Evolutionary conservation across 2,888 invertebrate species (phyloP).

Genomic region (Boloria euphrosyne): DNA sequence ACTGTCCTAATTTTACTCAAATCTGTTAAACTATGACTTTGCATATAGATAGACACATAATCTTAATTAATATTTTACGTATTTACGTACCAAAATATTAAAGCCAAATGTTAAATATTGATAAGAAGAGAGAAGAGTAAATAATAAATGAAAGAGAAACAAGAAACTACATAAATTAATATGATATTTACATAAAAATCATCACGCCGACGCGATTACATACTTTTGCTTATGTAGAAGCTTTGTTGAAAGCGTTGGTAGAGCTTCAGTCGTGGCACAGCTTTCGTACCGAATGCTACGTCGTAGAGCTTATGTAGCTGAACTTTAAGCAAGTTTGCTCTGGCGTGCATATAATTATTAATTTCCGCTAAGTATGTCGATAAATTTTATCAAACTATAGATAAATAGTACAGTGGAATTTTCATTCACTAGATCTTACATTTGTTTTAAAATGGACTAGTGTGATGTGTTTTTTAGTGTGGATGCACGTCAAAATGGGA

Average conservation of each 20-base stretch:
- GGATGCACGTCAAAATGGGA: slow-evolving; percentile 2
- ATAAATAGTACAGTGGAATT: neutral
- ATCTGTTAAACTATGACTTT: too few species aligned
- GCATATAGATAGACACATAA: too few species aligned
- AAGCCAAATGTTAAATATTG: too few species aligned
- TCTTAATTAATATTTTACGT: too few species aligned
- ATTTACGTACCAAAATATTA: too few species aligned
- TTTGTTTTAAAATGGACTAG: neutral
- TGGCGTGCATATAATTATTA: slow-evolving; percentile 4
- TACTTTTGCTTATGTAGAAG: too few species aligned
- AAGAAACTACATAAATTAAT: too few species aligned
- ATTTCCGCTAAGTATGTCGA: neutral
- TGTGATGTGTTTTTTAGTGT: slow-evolving; percentile 1
- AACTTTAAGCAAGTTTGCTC: slow-evolving; percentile 19
- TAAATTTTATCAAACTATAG: neutral
- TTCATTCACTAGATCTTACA: neutral
- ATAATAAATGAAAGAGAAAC: too few species aligned
- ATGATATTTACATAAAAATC: too few species aligned
- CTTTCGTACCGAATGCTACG: slow-evolving; percentile 40
- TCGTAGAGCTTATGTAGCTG: slow-evolving; percentile 25
- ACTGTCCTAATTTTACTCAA: too few species aligned
- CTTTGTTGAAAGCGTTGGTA: neutral
- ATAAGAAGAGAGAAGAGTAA: too few species aligned
- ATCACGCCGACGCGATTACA: too few species aligned
- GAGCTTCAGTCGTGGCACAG: slow-evolving; percentile 37